These are phyloP conservation scores for Chloroclysta siterata DNA, from an alignment of 2,888 invertebrate genomes.

Conservation along the genomic window DNA sequence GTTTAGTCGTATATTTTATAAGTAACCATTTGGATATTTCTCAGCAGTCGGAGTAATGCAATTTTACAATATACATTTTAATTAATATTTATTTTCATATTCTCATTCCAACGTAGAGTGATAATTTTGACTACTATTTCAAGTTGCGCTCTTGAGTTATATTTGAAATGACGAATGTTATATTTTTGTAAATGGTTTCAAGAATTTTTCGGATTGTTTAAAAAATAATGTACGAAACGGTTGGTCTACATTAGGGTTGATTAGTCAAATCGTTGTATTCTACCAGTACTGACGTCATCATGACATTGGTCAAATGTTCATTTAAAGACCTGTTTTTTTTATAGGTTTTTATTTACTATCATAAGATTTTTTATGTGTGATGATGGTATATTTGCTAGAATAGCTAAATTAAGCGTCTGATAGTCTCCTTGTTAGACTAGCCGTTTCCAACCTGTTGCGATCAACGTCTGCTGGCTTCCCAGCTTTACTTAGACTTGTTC, in stretches of 20 bases:
- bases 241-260: conserved; percentile 53
- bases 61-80: conserved; percentile 52
- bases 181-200: conserved; percentile 79
- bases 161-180: conserved; percentile 67
- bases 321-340: conserved; percentile 16
- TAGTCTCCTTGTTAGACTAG: conserved; percentile 51
- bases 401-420: conserved; percentile 3
- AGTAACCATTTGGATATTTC: conserved; percentile 33
- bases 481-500: conserved; percentile 71
- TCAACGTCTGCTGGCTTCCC: conserved; percentile 66
- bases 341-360: conserved; percentile 20
- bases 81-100: conserved; percentile 66
- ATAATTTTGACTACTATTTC: conserved; percentile 63
- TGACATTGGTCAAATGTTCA: conserved; percentile 13
- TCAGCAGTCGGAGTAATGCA: conserved; percentile 44
- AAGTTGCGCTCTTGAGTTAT: conserved; percentile 70
- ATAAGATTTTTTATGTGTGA: conserved; percentile 9
- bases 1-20: conserved; percentile 35
- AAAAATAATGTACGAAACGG: conserved; percentile 58
- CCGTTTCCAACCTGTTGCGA: conserved; percentile 67
- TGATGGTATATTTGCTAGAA: conserved; percentile 8
- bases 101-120: conserved; percentile 77
- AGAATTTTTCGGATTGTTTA: conserved; percentile 62
- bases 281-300: conserved; percentile 16
- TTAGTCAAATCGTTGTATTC: conserved; percentile 9